These are phyloP conservation scores for Remorina albescens DNA, from an alignment of 2,797 vertebrate genomes.

Conservation along the genomic window DNA sequence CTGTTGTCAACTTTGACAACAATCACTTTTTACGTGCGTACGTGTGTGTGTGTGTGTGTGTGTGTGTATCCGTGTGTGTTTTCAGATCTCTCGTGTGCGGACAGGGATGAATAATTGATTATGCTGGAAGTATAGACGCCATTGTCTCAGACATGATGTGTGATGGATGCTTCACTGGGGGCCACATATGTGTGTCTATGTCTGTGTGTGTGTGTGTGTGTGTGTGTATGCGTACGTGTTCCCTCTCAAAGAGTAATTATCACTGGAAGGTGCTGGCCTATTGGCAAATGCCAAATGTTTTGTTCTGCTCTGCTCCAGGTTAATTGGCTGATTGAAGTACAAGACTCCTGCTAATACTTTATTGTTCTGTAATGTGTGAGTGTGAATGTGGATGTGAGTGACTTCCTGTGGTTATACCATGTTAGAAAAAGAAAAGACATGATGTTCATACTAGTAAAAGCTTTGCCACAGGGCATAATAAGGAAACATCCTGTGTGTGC, in stretches of 20 bases:
- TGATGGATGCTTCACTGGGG: conserved; percentile 62
- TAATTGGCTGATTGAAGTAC: conserved; percentile 81
- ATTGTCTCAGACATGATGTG: conserved; percentile 63
- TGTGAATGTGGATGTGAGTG: conserved; percentile 10
- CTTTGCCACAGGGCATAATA: conserved; percentile 36
- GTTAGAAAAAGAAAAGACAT: conserved; percentile 27
- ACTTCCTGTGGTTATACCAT: conserved; percentile 10
- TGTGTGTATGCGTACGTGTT: conserved; percentile 11
- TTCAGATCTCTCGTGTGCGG: conserved; percentile 27
- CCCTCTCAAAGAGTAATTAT: conserved; percentile 74
- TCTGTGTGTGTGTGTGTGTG: conserved; percentile 20
- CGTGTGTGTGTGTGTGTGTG: conserved; percentile 20
- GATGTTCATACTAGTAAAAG: conserved; percentile 36
- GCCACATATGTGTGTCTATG: conserved; percentile 4
- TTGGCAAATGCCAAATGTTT: conserved; percentile 81
- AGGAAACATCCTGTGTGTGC: conserved; percentile 47
- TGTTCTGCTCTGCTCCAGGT: conserved; percentile 76
- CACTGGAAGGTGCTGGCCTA: conserved; percentile 75
- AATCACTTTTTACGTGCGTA: conserved; percentile 36
- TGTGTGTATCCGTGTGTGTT: conserved; percentile 36
- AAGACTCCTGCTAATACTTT: conserved; percentile 63
- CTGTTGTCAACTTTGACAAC: conserved; percentile 60
- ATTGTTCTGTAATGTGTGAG: conserved; percentile 42
- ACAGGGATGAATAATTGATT: conserved; percentile 76
- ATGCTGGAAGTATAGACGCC: conserved; percentile 42